Evolutionary conservation across 2,797 vertebrate genomes (phyloP).

Genomic region (Anguilla megastoma): DNA sequence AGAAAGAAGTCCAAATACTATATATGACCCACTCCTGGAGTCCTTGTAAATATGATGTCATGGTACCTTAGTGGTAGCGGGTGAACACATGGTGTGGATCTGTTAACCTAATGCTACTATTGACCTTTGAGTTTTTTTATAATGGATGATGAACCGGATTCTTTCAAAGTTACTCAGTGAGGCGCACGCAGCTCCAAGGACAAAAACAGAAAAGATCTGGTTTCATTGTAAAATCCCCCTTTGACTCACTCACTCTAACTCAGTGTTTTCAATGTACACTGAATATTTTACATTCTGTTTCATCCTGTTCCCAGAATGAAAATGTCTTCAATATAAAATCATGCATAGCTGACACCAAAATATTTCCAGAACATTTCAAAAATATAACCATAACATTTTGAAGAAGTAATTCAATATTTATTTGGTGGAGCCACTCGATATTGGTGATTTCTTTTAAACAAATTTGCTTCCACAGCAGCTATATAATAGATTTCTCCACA

Average conservation of each 20-base stretch:
- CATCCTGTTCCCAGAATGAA: constrained; percentile 15
- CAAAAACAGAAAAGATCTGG: constrained; percentile 50
- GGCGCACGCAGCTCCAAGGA: constrained; percentile 50
- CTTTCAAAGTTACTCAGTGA: constrained; percentile 69
- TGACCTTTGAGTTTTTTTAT: constrained; percentile 68
- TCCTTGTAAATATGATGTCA: constrained; percentile 68
- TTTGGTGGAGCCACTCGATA: background rate
- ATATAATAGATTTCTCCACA: background rate
- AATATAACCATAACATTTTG: no score
- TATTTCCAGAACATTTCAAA: background rate
- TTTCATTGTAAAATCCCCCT: constrained; percentile 57
- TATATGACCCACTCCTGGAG: constrained; percentile 45
- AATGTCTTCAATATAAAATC: constrained; percentile 34
- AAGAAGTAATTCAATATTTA: no score
- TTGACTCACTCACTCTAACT: constrained; percentile 48
- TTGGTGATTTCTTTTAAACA: background rate
- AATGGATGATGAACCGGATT: constrained; percentile 69
- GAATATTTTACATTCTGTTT: background rate
- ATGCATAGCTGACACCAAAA: constrained; percentile 24
- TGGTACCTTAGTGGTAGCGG: constrained; percentile 63
- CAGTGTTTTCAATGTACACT: constrained; percentile 26
- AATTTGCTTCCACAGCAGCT: background rate
- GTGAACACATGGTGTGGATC: constrained; percentile 67
- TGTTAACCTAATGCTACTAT: constrained; percentile 60
- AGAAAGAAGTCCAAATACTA: constrained; percentile 6